Percentiles rank a stretch among this genome's conserved stretches.
These are phyloP conservation scores for Alectura lathami DNA, from an alignment of 2,113 vertebrate genomes.

Conservation along the genomic window DNA sequence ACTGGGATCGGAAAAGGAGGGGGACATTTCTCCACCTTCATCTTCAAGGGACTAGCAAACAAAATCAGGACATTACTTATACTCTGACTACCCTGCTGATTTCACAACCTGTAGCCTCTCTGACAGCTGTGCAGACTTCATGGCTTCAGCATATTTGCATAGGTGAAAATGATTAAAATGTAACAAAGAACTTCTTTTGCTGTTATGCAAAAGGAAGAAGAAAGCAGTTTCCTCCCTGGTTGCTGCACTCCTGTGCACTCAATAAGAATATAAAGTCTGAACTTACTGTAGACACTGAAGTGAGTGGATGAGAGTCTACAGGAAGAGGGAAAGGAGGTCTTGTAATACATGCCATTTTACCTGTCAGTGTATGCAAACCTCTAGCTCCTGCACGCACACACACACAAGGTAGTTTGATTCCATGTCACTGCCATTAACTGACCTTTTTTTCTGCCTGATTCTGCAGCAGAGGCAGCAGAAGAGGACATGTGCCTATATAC, in stretches of 20 bases:
- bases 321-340: not conserved
- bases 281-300: not conserved
- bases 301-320: not conserved
- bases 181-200: accelerated
- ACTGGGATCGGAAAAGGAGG: not conserved
- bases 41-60: not conserved
- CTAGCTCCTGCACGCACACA: not conserved
- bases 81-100: not conserved
- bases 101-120: not conserved
- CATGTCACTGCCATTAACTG: not conserved
- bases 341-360: accelerated
- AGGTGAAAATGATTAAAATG: not conserved
- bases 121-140: not conserved
- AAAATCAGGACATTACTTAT: not conserved
- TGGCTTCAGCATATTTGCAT: not conserved
- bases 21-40: not conserved
- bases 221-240: not conserved
- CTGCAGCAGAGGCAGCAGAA: not conserved
- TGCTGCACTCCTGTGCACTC: not conserved
- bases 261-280: not conserved
- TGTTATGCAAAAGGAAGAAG: not conserved
- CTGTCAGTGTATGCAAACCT: not conserved
- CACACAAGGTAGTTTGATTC: not conserved
- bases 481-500: not conserved
- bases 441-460: not conserved